These are phyloP conservation scores for Hermaeophaga mercurialis DNA, from an alignment of 2,888 invertebrate species.

Conservation along the genomic window DNA sequence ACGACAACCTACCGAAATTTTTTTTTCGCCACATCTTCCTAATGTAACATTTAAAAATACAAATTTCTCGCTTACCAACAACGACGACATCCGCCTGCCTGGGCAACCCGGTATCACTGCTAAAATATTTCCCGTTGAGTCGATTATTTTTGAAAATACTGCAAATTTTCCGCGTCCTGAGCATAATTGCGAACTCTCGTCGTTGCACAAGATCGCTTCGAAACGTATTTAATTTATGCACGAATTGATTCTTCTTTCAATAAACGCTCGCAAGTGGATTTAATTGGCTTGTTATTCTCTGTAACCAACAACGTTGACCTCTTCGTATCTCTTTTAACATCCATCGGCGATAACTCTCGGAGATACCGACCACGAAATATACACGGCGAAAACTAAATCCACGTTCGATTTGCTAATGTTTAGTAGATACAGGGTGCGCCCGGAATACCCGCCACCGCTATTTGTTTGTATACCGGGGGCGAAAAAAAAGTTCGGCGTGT, in stretches of 20 bases:
- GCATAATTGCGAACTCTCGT: constrained; percentile 4
- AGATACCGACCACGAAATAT: constrained; percentile 17
- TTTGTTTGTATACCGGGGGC: no score
- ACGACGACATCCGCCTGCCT: constrained; percentile 43
- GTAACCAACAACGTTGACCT: constrained; percentile 51
- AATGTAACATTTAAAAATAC: background rate
- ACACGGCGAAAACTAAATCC: constrained; percentile 9
- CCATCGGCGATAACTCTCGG: constrained; percentile 33
- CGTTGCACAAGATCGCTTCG: background rate
- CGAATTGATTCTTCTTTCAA: constrained; percentile 19
- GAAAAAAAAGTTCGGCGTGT: no score
- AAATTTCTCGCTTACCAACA: constrained; percentile 41
- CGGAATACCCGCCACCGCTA: no score
- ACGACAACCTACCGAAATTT: no score
- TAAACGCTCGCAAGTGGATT: constrained; percentile 17
- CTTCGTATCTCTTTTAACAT: constrained; percentile 34
- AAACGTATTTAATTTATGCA: constrained; percentile 4
- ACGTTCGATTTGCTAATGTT: no score
- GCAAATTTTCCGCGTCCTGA: constrained; percentile 12
- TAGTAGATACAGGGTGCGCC: no score
- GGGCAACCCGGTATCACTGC: constrained; percentile 36
- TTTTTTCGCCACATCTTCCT: no score
- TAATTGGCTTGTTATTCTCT: constrained; percentile 43
- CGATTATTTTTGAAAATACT: constrained; percentile 7
- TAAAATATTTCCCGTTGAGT: constrained; percentile 27